These are phyloP conservation scores for Bryconaethiops microstoma DNA, from an alignment of 2,797 vertebrate genomes.

Conservation along the genomic window DNA sequence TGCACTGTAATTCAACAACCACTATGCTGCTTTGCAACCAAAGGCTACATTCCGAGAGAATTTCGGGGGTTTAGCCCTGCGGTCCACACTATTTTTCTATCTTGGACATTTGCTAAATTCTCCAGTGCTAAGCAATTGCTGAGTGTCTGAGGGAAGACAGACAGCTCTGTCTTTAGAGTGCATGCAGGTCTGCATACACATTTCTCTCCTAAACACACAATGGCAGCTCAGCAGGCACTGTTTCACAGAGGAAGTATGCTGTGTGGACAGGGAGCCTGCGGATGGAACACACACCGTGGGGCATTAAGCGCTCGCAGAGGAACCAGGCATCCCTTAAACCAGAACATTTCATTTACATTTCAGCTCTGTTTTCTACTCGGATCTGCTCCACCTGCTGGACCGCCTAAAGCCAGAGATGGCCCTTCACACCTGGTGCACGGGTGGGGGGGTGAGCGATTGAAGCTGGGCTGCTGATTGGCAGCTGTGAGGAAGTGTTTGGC, in stretches of 20 bases:
- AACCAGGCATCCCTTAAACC: constrained; percentile 16
- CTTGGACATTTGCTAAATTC: too few relatives aligned
- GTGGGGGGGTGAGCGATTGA: constrained; percentile 35
- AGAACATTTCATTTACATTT: constrained; percentile 29
- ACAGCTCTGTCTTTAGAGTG: constrained; percentile 19
- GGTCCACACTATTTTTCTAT: too few relatives aligned
- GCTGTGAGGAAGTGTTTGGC: constrained; percentile 30
- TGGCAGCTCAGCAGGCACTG: not conserved
- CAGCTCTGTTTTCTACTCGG: not conserved
- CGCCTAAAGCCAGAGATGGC: constrained; percentile 10
- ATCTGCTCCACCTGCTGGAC: constrained; percentile 11
- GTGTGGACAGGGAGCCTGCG: constrained; percentile 3
- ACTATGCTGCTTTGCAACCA: too few relatives aligned
- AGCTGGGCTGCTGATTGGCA: constrained; percentile 46
- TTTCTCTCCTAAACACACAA: not conserved
- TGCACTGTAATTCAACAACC: too few relatives aligned
- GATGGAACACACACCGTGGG: not conserved
- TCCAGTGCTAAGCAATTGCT: not conserved
- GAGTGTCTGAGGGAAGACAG: not conserved
- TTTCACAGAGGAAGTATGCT: not conserved
- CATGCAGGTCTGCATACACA: not conserved
- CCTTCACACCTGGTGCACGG: not conserved
- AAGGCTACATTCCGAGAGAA: too few relatives aligned
- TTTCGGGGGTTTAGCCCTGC: too few relatives aligned
- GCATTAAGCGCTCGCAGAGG: not conserved